Evolutionary conservation across 2,888 invertebrate species (phyloP), one percentile per base, ranked within the genome.

Genomic region (Sussaba pulchella): DNA sequence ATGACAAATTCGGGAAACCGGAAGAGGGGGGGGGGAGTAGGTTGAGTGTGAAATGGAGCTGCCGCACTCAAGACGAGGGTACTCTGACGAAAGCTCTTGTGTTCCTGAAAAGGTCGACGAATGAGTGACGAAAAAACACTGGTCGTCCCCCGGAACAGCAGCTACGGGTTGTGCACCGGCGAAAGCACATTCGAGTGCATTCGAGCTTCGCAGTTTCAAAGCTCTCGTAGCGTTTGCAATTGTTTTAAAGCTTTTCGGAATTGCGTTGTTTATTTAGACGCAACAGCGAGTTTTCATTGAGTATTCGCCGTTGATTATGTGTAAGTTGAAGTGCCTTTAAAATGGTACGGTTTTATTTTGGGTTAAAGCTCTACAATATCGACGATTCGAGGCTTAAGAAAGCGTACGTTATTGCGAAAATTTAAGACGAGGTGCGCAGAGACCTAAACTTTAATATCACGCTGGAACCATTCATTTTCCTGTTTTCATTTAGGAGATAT

Each of bases 11-110:
- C 36, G 8, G 1, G 14, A 41, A 36, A 43, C n/a, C n/a, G n/a
- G n/a, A 5, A 4, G 6, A 1, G 5, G 36, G 12, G 10, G 59
- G 19, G 19, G 41, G 8, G 10, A 19, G 36, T 0, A 57, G 31
- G 19, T 57, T 57, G 17, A 70, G 70, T 70, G 57, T 43, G 31
- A 17, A 57, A 57, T 57, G 70, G 45, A 43, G 70, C 21, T 69
- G 54, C 54, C 43, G 17, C 41, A 57, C 57, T 70, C 57, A 54
- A 70, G 57, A 57, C 57, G 24, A 57, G 57, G 43, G 57, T 19
- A 31, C 57, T 57, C n/a, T 19, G 57, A 26, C 14, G 26, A 43
- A 54, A 41, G 57, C 57, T 70, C 57, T 70, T 57, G 70, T 31
- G 54, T 70, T 70, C n/a, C 31, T 43, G 57, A 17, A 12, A 45